phyloP scores from a whole-genome alignment of 2,113 vertebrate genomes.

The Neolamprologus kungweensis region DNA sequence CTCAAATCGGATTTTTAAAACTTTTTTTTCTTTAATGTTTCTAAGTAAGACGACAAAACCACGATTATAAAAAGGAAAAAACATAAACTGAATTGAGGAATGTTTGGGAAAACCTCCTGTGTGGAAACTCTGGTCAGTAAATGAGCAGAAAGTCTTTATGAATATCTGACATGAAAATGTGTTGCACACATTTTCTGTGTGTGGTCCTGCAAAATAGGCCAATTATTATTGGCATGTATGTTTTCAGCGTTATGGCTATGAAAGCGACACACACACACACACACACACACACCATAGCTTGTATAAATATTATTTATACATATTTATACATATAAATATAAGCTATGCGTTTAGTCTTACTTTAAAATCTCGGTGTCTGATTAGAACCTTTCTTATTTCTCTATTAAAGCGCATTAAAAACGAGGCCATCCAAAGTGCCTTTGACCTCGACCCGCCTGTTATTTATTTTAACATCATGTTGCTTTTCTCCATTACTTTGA shows the following conservation, averaged over 20 bases:
- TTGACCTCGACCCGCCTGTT: not conserved
- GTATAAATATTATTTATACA: not conserved
- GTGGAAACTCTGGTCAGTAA: not conserved
- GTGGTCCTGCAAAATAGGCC: constrained; percentile 15
- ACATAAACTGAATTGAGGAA: not conserved
- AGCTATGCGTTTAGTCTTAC: not conserved
- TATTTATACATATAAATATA: not conserved
- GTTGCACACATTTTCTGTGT: constrained; percentile 36
- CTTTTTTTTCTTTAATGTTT: not conserved
- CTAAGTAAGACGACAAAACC: not conserved
- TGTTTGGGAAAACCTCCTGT: not conserved
- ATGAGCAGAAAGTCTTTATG: not conserved
- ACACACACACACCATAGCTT: not conserved
- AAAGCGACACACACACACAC: not conserved
- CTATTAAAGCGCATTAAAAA: not conserved
- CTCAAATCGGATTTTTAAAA: not conserved
- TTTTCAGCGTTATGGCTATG: not conserved
- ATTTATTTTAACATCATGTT: not conserved
- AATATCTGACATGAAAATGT: constrained; percentile 22
- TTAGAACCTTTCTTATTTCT: not conserved
- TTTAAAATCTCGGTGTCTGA: not conserved
- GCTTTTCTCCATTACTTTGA: not conserved
- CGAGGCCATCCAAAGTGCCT: not conserved
- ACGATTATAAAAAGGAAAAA: not conserved
- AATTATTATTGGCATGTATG: constrained; percentile 28